Evolutionary conservation across 2,113 vertebrate genomes (phyloP).

Genomic region (Hemiscyllium ocellatum): DNA sequence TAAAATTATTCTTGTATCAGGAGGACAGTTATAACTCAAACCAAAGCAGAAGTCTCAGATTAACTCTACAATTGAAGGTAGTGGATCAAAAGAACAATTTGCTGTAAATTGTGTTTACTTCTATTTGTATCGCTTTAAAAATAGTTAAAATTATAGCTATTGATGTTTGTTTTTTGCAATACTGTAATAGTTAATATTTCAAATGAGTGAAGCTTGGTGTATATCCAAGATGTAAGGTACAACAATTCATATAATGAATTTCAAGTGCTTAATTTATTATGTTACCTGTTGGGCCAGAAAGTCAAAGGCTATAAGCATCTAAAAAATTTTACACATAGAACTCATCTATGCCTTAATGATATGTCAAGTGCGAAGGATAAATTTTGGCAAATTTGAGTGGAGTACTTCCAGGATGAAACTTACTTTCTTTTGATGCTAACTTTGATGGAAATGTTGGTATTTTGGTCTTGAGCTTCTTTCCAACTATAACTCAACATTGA

Average conservation of each 20-base stretch:
- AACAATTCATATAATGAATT: slow-evolving; percentile 55
- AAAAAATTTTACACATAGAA: slow-evolving; percentile 59
- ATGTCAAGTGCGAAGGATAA: slow-evolving; percentile 59
- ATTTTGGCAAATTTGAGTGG: slow-evolving; percentile 55
- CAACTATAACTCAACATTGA: neutral
- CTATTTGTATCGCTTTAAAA: neutral
- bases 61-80: neutral
- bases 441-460: neutral
- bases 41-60: neutral
- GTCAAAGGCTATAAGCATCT: slow-evolving; percentile 72
- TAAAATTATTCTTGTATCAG: neutral
- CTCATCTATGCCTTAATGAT: slow-evolving; percentile 61
- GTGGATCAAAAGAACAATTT: neutral
- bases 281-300: slow-evolving; percentile 68
- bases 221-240: slow-evolving; percentile 51
- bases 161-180: neutral
- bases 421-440: slow-evolving; percentile 42
- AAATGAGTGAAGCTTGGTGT: neutral
- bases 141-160: neutral
- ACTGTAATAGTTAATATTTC: neutral
- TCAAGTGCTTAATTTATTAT: slow-evolving; percentile 65
- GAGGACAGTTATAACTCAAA: neutral
- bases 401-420: slow-evolving; percentile 49
- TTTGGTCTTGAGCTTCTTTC: neutral
- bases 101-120: neutral